Conservation (phyloP, 2,888 invertebrate species). For the Bellardia pandia region DNA sequence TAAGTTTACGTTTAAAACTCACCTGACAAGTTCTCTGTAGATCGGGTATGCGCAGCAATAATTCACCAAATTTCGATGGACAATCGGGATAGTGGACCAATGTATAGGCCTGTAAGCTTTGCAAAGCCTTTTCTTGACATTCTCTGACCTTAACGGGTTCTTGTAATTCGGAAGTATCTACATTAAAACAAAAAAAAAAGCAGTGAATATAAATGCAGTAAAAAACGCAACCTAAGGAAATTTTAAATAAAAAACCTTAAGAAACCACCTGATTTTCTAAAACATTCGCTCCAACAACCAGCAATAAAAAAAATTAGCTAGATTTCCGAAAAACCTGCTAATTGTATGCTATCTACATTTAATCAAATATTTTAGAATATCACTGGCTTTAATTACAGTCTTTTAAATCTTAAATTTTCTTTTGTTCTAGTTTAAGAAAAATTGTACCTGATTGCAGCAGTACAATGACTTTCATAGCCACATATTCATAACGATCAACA, state of each 20-base stretch:
- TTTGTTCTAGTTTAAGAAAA: not conserved
- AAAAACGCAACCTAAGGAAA: not conserved
- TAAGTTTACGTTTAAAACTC: conserved; percentile 71
- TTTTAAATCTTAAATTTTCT: too few species aligned
- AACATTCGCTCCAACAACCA: too few species aligned
- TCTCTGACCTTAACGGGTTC: conserved; percentile 97
- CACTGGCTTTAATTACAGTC: too few species aligned
- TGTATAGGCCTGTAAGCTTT: conserved; percentile 96
- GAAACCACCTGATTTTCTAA: too few species aligned
- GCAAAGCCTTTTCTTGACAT: conserved; percentile 96
- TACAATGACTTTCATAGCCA: conserved; percentile 97
- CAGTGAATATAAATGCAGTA: too few species aligned
- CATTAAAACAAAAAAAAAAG: not conserved
- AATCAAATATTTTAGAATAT: too few species aligned
- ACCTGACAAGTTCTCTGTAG: conserved; percentile 97
- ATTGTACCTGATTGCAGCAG: conserved; percentile 93
- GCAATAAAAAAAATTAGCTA: not conserved
- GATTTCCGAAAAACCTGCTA: too few species aligned
- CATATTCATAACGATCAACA: conserved; percentile 98
- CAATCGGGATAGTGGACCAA: conserved; percentile 94
- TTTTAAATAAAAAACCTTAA: not conserved
- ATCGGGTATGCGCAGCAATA: conserved; percentile 96
- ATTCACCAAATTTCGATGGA: conserved; percentile 97
- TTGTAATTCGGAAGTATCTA: conserved; percentile 95
- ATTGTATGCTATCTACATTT: too few species aligned